phyloP scores from a whole-genome alignment of 2,113 vertebrate genomes.

The Otis tarda region DNA sequence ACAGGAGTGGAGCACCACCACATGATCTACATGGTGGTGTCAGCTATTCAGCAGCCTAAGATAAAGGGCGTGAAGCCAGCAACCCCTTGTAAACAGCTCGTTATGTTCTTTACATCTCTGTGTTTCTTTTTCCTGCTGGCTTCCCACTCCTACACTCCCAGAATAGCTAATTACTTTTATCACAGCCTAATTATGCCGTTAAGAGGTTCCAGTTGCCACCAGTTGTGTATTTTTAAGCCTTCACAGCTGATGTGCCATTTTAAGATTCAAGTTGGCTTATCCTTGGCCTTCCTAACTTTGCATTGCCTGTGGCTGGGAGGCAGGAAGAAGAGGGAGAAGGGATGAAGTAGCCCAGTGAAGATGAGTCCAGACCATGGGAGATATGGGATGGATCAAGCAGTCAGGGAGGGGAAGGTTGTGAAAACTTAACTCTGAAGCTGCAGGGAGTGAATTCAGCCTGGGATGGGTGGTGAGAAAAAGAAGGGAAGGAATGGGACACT shows the following conservation, averaged over 20 bases:
- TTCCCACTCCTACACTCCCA: neutral
- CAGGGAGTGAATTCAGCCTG: neutral
- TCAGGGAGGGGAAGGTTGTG: neutral
- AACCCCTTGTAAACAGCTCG: conserved; percentile 26
- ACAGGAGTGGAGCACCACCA: neutral
- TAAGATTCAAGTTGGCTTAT: neutral
- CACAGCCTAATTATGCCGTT: neutral
- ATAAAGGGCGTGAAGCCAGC: neutral
- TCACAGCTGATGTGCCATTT: neutral
- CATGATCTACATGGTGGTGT: neutral
- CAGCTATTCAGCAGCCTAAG: neutral
- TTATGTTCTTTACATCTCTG: conserved; percentile 32
- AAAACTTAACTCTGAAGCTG: neutral
- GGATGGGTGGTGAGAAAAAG: neutral
- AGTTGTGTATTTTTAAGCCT: neutral
- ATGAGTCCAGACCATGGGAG: neutral
- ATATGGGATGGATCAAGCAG: neutral
- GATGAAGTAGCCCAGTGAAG: neutral
- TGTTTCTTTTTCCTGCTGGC: neutral
- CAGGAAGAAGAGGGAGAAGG: neutral
- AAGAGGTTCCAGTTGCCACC: neutral
- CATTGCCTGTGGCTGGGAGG: neutral
- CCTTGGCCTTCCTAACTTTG: neutral
- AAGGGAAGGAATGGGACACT: neutral
- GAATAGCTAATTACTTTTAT: neutral